Evolutionary conservation across 2,888 invertebrate genomes (phyloP).

Genomic region (Axea sp.): DNA sequence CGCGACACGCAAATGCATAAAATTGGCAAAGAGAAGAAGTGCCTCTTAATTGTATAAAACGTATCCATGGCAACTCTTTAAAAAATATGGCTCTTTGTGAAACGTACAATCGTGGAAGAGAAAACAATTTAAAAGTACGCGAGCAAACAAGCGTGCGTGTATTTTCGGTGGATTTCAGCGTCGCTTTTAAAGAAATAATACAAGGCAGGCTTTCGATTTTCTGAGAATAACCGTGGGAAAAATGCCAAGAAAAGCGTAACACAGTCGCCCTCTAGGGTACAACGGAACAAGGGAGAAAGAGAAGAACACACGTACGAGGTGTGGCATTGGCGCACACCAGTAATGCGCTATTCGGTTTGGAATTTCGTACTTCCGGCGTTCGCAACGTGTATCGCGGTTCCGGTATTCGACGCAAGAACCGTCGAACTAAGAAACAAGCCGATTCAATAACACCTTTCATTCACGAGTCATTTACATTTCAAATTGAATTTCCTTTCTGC

Average conservation of each 20-base stretch:
- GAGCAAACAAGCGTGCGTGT: neutral
- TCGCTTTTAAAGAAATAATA: conserved; percentile 6
- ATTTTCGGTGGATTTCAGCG: conserved; percentile 20
- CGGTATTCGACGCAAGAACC: conserved; percentile 38
- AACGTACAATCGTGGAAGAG: too few relatives aligned
- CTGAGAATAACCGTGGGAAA: conserved; percentile 61
- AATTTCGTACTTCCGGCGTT: conserved; percentile 74
- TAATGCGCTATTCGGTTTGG: conserved; percentile 67
- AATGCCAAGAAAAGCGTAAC: conserved; percentile 38
- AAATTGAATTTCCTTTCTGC: too few relatives aligned
- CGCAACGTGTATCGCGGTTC: conserved; percentile 61
- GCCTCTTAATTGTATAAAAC: too few relatives aligned
- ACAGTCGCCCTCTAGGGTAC: conserved; percentile 33
- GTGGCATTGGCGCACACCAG: conserved; percentile 46
- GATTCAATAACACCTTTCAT: too few relatives aligned
- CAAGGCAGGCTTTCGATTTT: conserved; percentile 42
- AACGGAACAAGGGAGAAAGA: conserved; percentile 3
- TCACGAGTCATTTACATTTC: too few relatives aligned
- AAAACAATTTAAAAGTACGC: neutral
- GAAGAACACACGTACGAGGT: conserved; percentile 30
- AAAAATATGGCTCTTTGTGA: too few relatives aligned
- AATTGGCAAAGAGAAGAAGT: too few relatives aligned
- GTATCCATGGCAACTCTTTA: too few relatives aligned
- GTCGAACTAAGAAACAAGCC: neutral
- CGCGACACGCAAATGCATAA: too few relatives aligned